phyloP scores from a whole-genome alignment of 30 jellyfish, hydroid and myxozoan genomes.

The Turritopsis rubra region DNA sequence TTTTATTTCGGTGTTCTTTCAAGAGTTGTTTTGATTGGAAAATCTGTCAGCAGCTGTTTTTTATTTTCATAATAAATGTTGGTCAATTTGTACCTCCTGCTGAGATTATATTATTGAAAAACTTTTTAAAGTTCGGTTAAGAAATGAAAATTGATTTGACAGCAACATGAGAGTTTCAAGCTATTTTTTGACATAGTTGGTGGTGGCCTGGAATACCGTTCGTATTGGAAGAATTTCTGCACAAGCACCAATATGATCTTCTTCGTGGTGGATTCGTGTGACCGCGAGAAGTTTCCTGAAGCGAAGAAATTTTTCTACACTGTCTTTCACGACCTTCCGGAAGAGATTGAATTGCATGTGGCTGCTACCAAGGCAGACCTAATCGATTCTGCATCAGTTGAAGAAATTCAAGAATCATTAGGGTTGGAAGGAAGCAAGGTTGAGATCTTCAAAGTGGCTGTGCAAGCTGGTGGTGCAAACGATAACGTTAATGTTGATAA shows the following conservation, averaged over 20 bases:
- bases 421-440: conserved; percentile 12
- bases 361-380: conserved; percentile 36
- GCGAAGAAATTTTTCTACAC: conserved; percentile 23
- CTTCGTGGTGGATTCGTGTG: conserved; percentile 41
- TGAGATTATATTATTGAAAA: no score
- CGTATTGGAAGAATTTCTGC: conserved; percentile 34
- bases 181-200: conserved; percentile 34
- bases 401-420: conserved; percentile 16
- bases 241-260: conserved; percentile 2
- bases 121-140: no score
- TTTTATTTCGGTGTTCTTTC: no score
- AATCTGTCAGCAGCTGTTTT: no score
- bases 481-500: conserved; percentile 19
- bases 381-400: conserved; percentile 10
- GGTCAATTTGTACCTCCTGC: no score
- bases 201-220: conserved; percentile 35
- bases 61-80: no score
- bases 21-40: no score
- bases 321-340: conserved; percentile 4
- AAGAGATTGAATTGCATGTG: conserved; percentile 5
- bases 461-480: conserved; percentile 35
- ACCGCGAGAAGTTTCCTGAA: conserved; percentile 18
- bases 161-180: no score
- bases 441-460: conserved; percentile 7
- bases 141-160: no score